phyloP scores from a whole-genome alignment of 2,888 invertebrate species.

The Drosophila yooni region DNA sequence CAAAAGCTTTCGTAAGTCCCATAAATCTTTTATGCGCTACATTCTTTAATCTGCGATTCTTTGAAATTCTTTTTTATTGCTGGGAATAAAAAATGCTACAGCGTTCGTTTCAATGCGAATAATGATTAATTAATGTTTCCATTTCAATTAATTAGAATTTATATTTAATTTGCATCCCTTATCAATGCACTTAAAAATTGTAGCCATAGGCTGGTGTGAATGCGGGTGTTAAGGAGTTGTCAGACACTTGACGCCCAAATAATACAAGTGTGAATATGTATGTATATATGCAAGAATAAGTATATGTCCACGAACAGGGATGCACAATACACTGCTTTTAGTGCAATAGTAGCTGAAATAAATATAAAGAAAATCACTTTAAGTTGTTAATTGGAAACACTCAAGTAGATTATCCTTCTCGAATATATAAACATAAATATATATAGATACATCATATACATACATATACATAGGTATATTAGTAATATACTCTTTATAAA shows the following conservation, averaged over 20 bases:
- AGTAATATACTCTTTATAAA: background rate
- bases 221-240: conserved; percentile 68
- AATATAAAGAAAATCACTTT: background rate
- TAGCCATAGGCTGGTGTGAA: conserved; percentile 34
- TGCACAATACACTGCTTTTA: background rate
- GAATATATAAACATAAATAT: background rate
- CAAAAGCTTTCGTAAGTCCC: background rate
- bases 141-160: background rate
- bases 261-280: conserved; percentile 14
- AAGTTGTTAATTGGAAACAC: background rate
- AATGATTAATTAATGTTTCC: background rate
- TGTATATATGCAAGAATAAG: background rate
- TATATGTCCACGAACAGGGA: background rate
- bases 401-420: background rate
- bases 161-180: background rate
- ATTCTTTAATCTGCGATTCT: background rate
- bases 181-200: conserved; percentile 63
- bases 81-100: background rate
- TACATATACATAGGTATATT: background rate
- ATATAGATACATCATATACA: background rate
- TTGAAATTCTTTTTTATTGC: background rate
- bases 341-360: background rate
- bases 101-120: background rate
- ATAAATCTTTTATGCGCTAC: background rate
- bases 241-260: conserved; percentile 40